Base-by-base conservation (phyloP, 2,888 invertebrate species). In the Lathronympha strigana region DNA sequence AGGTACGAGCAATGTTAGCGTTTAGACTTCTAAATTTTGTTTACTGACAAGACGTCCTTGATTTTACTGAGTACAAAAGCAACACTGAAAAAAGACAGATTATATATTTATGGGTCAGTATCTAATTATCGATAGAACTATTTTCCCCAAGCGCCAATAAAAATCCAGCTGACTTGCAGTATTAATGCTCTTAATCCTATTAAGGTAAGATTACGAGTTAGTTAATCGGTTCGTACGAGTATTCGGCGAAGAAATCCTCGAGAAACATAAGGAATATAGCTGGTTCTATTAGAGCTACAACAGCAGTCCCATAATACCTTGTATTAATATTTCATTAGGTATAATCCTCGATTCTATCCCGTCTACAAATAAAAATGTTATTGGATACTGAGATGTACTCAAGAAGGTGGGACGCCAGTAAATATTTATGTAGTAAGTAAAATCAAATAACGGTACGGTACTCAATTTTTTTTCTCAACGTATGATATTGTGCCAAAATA, bases 121-220 rank as follows among this genome's bases (percentile, higher is more conserved):
- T 1, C 21, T 21, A 17, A 17, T 17, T 2, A 17, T 15, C 40
- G 15, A 17, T 23, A 45, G 21, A 31, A 0, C 50, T 31, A 4
- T 38, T 38, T 54, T 17, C 23, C 33, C 15, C 23, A 9, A 15
- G 25, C 36, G 11, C n/a, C 38, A 54, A 21, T 53, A 9, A 54
- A 54, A 21, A 25, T 33, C 43, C n/a, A 45, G 5, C 23, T 47
- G 47, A 47, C 47, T 47, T 47, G 47, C 45, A 51, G 43, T 43
- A 23, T 40, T 61, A 61, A 61, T 23, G n/a, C 49, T 28, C 25
- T 6, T 62, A 50, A 63, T 63, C 55, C 50, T 21, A 47, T 63
- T 31, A 49, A 45, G 51, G 54, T 13, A 55, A 63, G 49, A 63
- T 57, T 53, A 62, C 53, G 33, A 33, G 43, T 23, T 38, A 38